A percentile compares a stretch with the other conserved stretches of the same genome.
These are phyloP conservation scores for Hycleus phaleratus DNA, from an alignment of 1,140 invertebrate genomes.

Conservation along the genomic window DNA sequence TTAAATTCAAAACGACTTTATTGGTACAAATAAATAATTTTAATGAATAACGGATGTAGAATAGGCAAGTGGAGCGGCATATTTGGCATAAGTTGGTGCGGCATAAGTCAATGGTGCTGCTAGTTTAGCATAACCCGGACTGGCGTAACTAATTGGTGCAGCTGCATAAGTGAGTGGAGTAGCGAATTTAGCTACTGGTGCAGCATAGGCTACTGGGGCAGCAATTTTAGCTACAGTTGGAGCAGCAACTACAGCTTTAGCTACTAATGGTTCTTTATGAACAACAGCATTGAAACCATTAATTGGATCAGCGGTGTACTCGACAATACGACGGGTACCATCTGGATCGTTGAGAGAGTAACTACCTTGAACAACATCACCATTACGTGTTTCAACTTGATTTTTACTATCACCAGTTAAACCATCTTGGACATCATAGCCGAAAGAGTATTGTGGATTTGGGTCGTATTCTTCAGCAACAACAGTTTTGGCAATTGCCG, in stretches of 20 bases:
- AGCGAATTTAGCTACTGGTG: slow-evolving; percentile 25
- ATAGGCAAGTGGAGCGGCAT: slow-evolving; percentile 9
- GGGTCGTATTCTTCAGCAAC: slow-evolving; percentile 45
- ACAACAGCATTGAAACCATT: slow-evolving; percentile 57
- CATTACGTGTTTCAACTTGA: slow-evolving; percentile 49
- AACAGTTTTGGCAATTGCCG: slow-evolving; percentile 35
- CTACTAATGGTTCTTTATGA: slow-evolving; percentile 37
- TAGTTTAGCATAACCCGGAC: slow-evolving; percentile 19
- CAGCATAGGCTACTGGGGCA: slow-evolving; percentile 29
- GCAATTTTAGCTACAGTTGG: slow-evolving; percentile 35
- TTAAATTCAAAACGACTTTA: too few relatives aligned
- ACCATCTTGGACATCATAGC: slow-evolving; percentile 50
- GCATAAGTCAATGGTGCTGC: slow-evolving; percentile 48
- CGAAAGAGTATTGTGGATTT: slow-evolving; percentile 49
- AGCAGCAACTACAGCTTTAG: slow-evolving; percentile 31
- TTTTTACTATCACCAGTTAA: slow-evolving; percentile 53
- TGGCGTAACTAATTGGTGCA: background rate
- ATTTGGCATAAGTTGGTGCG: slow-evolving; percentile 6
- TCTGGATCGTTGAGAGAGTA: slow-evolving; percentile 58
- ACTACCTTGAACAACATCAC: slow-evolving; percentile 57
- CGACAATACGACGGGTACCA: slow-evolving; percentile 55
- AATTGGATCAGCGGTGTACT: slow-evolving; percentile 54
- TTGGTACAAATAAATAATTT: background rate
- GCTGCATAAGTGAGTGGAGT: slow-evolving; percentile 1
- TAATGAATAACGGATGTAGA: slow-evolving; percentile 11